These are phyloP conservation scores for Hydrotaea cyrtoneurina DNA, from an alignment of 2,888 invertebrate genomes.

Conservation along the genomic window DNA sequence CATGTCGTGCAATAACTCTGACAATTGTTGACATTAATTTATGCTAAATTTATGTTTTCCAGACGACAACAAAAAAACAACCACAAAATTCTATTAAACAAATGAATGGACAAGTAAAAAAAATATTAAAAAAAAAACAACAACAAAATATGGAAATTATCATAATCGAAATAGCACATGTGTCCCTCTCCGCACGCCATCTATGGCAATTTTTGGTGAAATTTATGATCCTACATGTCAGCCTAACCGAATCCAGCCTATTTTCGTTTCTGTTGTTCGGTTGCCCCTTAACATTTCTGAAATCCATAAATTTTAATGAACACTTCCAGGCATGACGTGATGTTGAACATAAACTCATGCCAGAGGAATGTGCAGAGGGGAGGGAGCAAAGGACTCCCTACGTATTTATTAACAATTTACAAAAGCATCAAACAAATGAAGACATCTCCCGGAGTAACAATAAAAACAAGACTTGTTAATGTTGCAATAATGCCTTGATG, in stretches of 20 bases:
- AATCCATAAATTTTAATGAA: conserved; percentile 7
- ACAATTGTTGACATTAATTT: conserved; percentile 61
- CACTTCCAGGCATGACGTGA: neutral
- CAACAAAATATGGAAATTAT: neutral
- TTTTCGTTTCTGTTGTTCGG: no score
- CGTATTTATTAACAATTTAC: conserved; percentile 33
- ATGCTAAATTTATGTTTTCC: conserved; percentile 41
- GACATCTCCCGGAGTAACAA: conserved; percentile 21
- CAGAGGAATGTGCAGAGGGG: neutral
- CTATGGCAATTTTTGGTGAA: neutral
- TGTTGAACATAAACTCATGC: neutral
- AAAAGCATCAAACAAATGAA: conserved; percentile 17
- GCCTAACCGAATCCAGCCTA: neutral
- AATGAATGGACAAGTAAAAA: conserved; percentile 13
- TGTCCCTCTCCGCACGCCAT: neutral
- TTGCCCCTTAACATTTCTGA: neutral
- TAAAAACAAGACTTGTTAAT: conserved; percentile 16
- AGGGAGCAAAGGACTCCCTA: neutral
- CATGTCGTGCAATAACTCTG: conserved; percentile 41
- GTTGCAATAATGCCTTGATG: conserved; percentile 29
- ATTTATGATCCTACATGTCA: neutral
- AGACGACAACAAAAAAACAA: neutral
- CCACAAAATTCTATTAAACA: neutral
- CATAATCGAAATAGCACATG: neutral
- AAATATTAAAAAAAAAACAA: neutral